phyloP scores from a whole-genome alignment of 2,888 invertebrate species.

The Alcis repandata region DNA sequence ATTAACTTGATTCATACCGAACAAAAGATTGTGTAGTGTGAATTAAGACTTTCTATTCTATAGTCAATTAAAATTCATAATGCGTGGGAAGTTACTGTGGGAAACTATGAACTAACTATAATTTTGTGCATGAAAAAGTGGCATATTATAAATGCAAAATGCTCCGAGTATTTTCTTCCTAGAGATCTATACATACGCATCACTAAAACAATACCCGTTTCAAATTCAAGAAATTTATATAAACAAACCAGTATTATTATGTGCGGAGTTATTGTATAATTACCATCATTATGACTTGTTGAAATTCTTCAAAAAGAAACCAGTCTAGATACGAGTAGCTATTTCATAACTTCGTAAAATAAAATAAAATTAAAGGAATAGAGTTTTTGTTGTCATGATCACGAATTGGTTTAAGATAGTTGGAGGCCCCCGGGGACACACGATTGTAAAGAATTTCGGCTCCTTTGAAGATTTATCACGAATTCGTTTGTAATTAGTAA shows the following conservation, averaged over 20 bases:
- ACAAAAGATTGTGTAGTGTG: conserved; percentile 5
- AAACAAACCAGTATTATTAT: conserved; percentile 43
- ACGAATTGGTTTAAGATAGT: neutral
- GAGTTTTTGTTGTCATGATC: conserved; percentile 16
- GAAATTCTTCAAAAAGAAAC: conserved; percentile 9
- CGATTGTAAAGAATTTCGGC: conserved; percentile 1
- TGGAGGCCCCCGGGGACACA: neutral
- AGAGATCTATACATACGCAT: neutral
- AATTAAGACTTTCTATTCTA: conserved; percentile 18
- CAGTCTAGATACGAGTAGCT: conserved; percentile 3
- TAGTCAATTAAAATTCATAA: conserved; percentile 25
- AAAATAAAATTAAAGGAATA: conserved; percentile 3
- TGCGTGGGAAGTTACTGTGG: conserved; percentile 16
- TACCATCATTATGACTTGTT: conserved; percentile 23
- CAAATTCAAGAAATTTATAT: conserved; percentile 38
- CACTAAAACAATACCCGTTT: conserved; percentile 15
- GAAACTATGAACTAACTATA: conserved; percentile 10
- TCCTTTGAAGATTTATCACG: neutral
- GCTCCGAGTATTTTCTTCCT: neutral
- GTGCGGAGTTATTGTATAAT: conserved; percentile 41
- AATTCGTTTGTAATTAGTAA: neutral
- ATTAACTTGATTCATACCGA: neutral
- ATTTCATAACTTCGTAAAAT: conserved; percentile 19
- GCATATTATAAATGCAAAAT: too few relatives aligned
- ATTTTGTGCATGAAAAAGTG: neutral